Conservation (phyloP, 1,140 invertebrate species). For the Paraescarpia echinospica region DNA sequence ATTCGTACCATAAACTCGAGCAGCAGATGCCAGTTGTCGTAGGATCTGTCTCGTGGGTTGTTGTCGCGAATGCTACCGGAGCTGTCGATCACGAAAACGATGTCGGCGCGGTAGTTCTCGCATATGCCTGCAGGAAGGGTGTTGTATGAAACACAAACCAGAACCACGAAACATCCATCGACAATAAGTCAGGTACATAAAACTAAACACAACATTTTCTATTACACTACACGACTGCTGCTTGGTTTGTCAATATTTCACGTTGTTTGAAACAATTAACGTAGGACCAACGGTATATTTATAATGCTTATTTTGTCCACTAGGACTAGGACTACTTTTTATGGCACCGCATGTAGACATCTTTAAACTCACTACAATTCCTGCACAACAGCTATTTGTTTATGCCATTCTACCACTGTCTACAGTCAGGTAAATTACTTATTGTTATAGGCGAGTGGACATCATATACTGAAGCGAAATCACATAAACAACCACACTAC, state of each 20-base stretch:
- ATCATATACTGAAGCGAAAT: neutral
- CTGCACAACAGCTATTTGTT: neutral
- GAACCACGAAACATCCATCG: neutral
- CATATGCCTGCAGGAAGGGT: neutral
- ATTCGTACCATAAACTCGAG: neutral
- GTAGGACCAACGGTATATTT: neutral
- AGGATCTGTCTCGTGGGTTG: conserved; percentile 8
- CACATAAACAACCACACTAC: neutral
- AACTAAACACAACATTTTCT: neutral
- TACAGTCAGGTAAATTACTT: neutral
- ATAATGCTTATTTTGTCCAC: neutral
- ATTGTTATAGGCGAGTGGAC: neutral
- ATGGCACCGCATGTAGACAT: neutral
- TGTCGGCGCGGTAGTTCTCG: conserved; percentile 7
- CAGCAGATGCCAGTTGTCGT: conserved; percentile 22
- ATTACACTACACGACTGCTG: neutral
- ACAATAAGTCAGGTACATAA: neutral
- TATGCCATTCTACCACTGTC: too few relatives aligned
- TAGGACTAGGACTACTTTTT: neutral
- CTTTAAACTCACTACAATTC: neutral
- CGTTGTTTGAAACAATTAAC: neutral
- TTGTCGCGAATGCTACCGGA: conserved; percentile 13
- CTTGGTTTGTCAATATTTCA: neutral
- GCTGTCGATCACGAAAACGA: conserved; percentile 27
- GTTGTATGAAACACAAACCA: neutral